These are phyloP conservation scores for Protobothrops flavoviridis DNA, from an alignment of 2,113 vertebrate species.

Conservation along the genomic window DNA sequence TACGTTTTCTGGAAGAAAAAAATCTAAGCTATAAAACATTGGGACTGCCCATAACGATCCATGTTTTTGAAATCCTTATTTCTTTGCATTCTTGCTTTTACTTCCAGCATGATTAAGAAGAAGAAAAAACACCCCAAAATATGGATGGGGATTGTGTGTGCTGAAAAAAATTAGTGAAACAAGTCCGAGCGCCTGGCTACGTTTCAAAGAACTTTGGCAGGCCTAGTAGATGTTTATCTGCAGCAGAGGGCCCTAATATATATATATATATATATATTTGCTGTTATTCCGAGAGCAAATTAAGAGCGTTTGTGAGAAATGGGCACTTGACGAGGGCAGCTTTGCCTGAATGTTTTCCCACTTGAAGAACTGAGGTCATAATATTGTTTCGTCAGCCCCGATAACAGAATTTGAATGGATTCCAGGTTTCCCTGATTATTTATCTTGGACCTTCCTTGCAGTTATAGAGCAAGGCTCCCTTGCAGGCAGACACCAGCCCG, in stretches of 20 bases:
- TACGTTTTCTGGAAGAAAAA: not conserved
- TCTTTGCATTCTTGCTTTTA: not conserved
- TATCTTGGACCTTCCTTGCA: slow-evolving; percentile 24
- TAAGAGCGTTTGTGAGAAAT: slow-evolving; percentile 18
- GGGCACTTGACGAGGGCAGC: not conserved
- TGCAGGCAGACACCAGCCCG: slow-evolving; percentile 15
- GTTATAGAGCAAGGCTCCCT: slow-evolving; percentile 17
- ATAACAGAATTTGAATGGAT: slow-evolving; percentile 13
- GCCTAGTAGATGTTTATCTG: slow-evolving; percentile 12
- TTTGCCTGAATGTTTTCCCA: slow-evolving; percentile 30
- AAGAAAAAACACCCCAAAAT: not conserved
- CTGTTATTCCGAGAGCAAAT: slow-evolving; percentile 22
- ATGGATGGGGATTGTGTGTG: not conserved
- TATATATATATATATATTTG: not conserved
- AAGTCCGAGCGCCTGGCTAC: slow-evolving; percentile 26
- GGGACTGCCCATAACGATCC: not conserved
- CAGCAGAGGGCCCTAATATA: not conserved
- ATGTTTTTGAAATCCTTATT: not conserved
- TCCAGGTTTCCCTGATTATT: slow-evolving; percentile 24
- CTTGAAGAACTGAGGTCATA: not conserved
- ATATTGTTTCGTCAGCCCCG: slow-evolving; percentile 27
- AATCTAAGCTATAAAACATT: not conserved
- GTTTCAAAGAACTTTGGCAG: slow-evolving; percentile 36
- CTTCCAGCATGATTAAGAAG: not conserved
- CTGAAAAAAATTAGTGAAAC: slow-evolving; percentile 7